Percentiles rank a stretch among this genome's conserved stretches.
Evolutionary conservation across 2,797 vertebrate species (phyloP).

Genomic region (Prunella strophiata): DNA sequence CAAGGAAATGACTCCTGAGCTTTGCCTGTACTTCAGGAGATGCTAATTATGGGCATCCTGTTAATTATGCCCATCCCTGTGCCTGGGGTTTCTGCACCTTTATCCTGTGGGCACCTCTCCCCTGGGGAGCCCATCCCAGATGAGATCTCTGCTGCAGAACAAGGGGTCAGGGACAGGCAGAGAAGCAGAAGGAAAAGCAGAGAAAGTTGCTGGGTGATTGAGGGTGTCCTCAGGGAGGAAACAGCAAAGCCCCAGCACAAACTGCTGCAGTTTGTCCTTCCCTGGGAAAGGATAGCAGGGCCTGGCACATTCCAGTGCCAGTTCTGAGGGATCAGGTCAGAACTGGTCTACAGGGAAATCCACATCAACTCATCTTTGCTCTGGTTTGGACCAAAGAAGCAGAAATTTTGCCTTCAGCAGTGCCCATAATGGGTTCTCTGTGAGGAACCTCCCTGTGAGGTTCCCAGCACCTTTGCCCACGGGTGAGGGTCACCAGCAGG

Average conservation of each 20-base stretch:
- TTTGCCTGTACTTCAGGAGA: background rate
- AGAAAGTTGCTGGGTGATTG: background rate
- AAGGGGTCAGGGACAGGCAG: background rate
- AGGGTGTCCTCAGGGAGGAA: background rate
- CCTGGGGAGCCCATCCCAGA: background rate
- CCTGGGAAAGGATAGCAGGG: background rate
- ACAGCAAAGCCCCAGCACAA: background rate
- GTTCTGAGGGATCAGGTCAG: background rate
- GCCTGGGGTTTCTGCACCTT: background rate
- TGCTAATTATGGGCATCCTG: background rate
- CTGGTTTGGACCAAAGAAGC: background rate
- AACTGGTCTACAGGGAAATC: background rate
- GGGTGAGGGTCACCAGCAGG: background rate
- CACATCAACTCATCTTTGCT: background rate
- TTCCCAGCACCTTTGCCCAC: background rate
- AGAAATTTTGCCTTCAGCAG: background rate
- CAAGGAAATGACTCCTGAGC: background rate
- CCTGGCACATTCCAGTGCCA: fast-evolving
- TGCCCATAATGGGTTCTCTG: background rate
- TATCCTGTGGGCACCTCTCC: background rate
- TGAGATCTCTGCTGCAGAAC: fast-evolving
- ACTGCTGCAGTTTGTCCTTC: background rate
- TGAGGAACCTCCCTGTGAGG: background rate
- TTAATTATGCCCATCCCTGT: background rate
- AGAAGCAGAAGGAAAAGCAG: background rate